These are phyloP conservation scores for Meteorus sp. DNA, from an alignment of 1,140 invertebrate genomes.

Conservation along the genomic window DNA sequence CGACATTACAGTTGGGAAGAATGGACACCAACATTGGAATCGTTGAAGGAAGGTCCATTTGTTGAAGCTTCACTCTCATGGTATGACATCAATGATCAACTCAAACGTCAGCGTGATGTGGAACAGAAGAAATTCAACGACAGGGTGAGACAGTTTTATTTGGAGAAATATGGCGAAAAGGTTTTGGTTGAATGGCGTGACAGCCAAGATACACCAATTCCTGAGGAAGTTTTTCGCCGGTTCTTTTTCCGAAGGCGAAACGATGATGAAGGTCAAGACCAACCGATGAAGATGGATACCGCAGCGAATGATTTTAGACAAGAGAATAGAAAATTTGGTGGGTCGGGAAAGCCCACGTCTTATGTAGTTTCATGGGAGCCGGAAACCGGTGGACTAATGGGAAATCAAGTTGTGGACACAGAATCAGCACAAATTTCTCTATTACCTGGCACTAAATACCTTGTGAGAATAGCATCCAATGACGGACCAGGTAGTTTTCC, in stretches of 20 bases:
- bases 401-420: constrained; percentile 53
- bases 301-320: constrained; percentile 12
- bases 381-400: constrained; percentile 52
- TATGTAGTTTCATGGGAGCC: constrained; percentile 55
- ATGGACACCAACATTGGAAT: constrained; percentile 50
- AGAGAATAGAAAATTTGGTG: constrained; percentile 18
- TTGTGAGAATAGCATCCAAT: constrained; percentile 51
- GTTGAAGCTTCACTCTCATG: constrained; percentile 52
- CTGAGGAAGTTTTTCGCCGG: constrained; percentile 45
- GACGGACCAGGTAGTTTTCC: constrained; percentile 54
- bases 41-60: constrained; percentile 46
- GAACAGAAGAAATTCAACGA: constrained; percentile 52
- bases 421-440: constrained; percentile 52
- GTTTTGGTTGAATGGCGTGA: constrained; percentile 44
- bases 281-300: not conserved
- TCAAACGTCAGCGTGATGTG: constrained; percentile 40
- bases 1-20: constrained; percentile 53
- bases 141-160: constrained; percentile 45
- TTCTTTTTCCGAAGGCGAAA: constrained; percentile 48
- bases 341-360: constrained; percentile 30
- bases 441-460: constrained; percentile 49
- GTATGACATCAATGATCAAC: constrained; percentile 43
- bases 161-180: constrained; percentile 52
- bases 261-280: constrained; percentile 32
- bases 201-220: constrained; percentile 42